phyloP scores from a whole-genome alignment of 2,797 vertebrate species.

The Merluccius polli region DNA sequence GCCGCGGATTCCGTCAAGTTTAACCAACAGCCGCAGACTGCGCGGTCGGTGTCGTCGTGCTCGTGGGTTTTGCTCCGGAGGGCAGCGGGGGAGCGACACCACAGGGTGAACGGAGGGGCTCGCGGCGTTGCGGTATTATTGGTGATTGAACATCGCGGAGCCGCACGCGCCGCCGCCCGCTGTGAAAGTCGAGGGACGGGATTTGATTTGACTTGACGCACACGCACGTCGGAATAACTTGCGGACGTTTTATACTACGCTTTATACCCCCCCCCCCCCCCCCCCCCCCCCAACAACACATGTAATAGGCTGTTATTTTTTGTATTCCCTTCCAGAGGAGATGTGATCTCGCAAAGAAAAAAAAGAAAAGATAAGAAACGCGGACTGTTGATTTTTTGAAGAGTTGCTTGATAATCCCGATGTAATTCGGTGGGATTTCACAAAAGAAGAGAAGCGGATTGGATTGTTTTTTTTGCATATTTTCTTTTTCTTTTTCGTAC shows the following conservation, averaged over 20 bases:
- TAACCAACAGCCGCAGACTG: neutral
- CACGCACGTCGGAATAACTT: no score
- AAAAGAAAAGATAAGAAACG: neutral
- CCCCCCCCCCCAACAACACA: no score
- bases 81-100: neutral
- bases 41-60: no score
- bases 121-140: neutral
- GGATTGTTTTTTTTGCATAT: conserved; percentile 50
- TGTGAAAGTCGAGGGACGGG: no score
- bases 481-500: neutral
- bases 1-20: neutral
- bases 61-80: neutral
- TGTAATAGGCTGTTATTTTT: no score
- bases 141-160: neutral
- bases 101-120: neutral
- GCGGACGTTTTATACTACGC: no score
- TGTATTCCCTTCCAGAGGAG: no score
- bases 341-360: neutral
- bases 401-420: neutral
- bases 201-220: neutral
- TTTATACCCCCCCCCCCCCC: no score
- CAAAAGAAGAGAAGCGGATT: neutral
- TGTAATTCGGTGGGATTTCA: neutral
- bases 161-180: no score
- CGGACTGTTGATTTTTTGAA: neutral